Evolutionary conservation across 2,113 vertebrate genomes (phyloP), one percentile per base, ranked within the genome.

Genomic region (Sporophila hypoxantha): DNA sequence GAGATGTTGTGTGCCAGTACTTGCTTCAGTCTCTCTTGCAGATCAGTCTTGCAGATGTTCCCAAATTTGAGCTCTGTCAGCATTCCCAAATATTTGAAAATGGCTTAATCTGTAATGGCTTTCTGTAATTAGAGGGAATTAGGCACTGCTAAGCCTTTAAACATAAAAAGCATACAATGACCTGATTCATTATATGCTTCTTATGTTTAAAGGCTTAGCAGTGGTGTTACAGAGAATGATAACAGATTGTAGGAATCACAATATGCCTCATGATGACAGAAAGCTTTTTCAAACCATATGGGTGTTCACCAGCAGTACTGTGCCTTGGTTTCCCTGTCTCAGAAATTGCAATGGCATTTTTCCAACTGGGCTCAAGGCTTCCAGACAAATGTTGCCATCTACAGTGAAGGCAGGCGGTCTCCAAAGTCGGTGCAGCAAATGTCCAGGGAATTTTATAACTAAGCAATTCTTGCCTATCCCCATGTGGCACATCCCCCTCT

Each of bases 331-430:
- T 68, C 20, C 32, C 17, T 49, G 9, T 9, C n/a, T 56, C 20
- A 68, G 62, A 57, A 68, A 71, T 2, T 57, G 14, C 0, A 0
- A 32, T 37, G 42, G 4, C 17, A 61, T 65, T 88, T 84, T 29
- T 76, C 7, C 2, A 3, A 0, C 13, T 37, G 4, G 39, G 16
- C 55, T 69, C 1, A 0, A 84, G 29, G 23, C 14, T 70, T 78
- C 9, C 59, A 65, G 37, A 41, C 2, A 14, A 34, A 70, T 7
- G 10, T 9, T 57, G 44, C 22, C 37, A 26, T 17, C 18, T 69
- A 36, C 18, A 30, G 12, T 6, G 32, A 57, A 62, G 56, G n/a
- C 46, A 66, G 47, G 61, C 27, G 3, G 29, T 57, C 60, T 49
- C 49, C 5, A 5, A 53, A 66, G 46, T 16, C 0, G 1, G 10